Evolutionary conservation across 2,113 vertebrate species (phyloP), one percentile per base, ranked within the genome.

Genomic region (Phyllostomus hastatus): DNA sequence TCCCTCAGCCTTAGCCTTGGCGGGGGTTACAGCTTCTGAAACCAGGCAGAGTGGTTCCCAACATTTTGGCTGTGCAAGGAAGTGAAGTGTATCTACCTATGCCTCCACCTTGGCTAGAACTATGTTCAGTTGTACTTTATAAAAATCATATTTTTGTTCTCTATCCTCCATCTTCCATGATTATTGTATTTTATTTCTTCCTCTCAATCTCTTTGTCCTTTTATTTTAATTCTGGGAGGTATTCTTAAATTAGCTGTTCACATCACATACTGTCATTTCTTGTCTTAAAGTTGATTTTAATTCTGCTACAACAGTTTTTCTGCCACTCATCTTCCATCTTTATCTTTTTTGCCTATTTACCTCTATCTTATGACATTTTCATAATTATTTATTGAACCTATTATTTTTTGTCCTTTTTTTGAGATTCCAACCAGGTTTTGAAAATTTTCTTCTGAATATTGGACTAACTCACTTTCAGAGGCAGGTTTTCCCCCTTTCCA

Each of bases 361-460:
- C 8, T 54, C 28, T 61, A 5, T 76, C 61, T 93, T 90, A 57
- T 28, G 12, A 28, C 7, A 43, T 26, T 50, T 38, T 82, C 17
- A 35, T 84, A 33, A 81, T 87, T 73, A 67, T 46, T 75, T 85
- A 10, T 61, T 41, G 69, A 57, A 15, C 6, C 15, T 84, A 57
- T 33, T 90, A 28, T 41, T 78, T 72, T 72, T 94, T 33, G 3
- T 52, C 31, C 35, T 88, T 76, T 70, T 70, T 91, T 88, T 66
- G n/a, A 92, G 38, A 85, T 33, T 12, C 22, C 31, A 85, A 38
- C 4, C 24, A 75, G 26, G 20, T 88, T 93, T 92, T 73, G 22
- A 88, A 93, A 43, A 24, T 31, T 84, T 96, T 93, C 78, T 61
- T 91, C 67, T 91, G 14, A 5, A 54, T 78, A 78, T 91, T 86